phyloP scores from a whole-genome alignment of 2,888 invertebrate species.

The Alloscopus bannaensis region DNA sequence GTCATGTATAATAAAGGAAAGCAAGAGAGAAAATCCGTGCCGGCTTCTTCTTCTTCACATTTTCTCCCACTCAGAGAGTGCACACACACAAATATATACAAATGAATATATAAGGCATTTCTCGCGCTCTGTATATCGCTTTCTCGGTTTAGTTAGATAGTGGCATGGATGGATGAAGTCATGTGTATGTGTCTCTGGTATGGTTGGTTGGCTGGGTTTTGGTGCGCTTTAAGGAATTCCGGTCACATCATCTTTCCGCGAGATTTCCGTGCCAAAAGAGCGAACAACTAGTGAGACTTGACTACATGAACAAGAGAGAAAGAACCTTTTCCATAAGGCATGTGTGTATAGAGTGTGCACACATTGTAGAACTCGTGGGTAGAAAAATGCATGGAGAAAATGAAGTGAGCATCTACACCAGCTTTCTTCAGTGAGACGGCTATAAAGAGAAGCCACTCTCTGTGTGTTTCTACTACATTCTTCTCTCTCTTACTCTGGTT shows the following conservation, averaged over 20 bases:
- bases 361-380: too few relatives aligned
- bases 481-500: slow-evolving; percentile 31
- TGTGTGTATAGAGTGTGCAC: too few relatives aligned
- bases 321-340: not conserved
- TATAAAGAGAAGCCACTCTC: too few relatives aligned
- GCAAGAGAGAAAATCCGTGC: too few relatives aligned
- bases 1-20: slow-evolving; percentile 44
- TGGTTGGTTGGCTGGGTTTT: slow-evolving; percentile 67
- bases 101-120: not conserved
- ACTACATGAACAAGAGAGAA: slow-evolving; percentile 52
- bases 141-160: not conserved
- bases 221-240: slow-evolving; percentile 70
- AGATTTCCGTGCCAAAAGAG: slow-evolving; percentile 73
- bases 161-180: slow-evolving; percentile 63
- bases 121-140: not conserved
- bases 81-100: too few relatives aligned
- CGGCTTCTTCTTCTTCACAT: not conserved
- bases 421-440: too few relatives aligned
- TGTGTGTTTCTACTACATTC: slow-evolving; percentile 45
- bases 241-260: slow-evolving; percentile 73
- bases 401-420: too few relatives aligned
- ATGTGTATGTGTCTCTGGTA: slow-evolving; percentile 57
- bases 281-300: slow-evolving; percentile 70
- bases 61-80: not conserved
- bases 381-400: too few relatives aligned